Percentiles rank a stretch among this genome's conserved stretches.
phyloP scores from a whole-genome alignment of 2,888 invertebrate species.

The Drosophila pseudotakahashii region DNA sequence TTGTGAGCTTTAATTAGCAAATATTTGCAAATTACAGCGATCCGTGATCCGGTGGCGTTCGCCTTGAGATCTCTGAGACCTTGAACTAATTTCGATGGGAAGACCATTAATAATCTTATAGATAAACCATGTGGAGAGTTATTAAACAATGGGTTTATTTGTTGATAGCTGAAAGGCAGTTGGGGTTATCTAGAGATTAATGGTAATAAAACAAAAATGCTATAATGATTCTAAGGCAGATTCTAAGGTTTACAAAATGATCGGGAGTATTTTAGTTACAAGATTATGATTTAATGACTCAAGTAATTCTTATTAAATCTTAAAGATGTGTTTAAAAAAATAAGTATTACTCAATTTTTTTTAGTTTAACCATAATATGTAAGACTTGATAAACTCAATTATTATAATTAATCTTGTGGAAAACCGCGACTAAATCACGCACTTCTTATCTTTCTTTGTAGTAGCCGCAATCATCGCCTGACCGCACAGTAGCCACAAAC shows the following conservation, averaged over 20 bases:
- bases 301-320: no score
- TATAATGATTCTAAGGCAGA: no score
- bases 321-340: no score
- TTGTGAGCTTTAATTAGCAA: conserved; percentile 67
- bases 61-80: conserved; percentile 59
- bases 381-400: background rate
- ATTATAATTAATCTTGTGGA: background rate
- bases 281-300: no score
- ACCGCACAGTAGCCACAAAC: conserved; percentile 4
- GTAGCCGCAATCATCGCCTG: conserved; percentile 19
- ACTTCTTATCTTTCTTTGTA: background rate
- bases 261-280: no score
- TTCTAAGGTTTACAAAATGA: no score
- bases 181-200: no score
- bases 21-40: conserved; percentile 71
- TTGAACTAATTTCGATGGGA: conserved; percentile 54
- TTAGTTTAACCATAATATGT: no score
- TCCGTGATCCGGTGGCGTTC: conserved; percentile 26
- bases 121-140: conserved; percentile 1
- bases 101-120: conserved; percentile 14
- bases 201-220: no score
- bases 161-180: background rate
- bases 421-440: background rate
- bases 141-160: background rate
- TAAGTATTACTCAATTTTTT: no score